These are phyloP conservation scores for Pachypsylla venusta DNA, from an alignment of 1,140 invertebrate species.

Conservation along the genomic window DNA sequence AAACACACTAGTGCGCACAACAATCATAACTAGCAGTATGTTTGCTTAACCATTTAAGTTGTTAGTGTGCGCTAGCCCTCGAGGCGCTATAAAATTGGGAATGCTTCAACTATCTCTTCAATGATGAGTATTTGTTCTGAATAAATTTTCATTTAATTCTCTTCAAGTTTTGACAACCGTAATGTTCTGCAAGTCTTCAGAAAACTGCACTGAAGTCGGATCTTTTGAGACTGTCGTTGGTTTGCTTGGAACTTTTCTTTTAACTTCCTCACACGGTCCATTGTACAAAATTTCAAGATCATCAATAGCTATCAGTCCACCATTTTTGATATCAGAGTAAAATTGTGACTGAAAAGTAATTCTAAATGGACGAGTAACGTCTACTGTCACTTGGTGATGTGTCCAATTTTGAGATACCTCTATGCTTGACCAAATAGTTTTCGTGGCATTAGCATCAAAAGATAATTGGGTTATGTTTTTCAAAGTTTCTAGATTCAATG, in stretches of 20 bases:
- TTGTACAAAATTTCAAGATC: conserved; percentile 5
- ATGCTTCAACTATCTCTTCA: no score
- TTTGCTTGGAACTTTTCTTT: background rate
- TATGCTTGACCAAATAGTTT: background rate
- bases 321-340: background rate
- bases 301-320: conserved; percentile 4
- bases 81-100: no score
- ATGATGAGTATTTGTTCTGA: no score
- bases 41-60: no score
- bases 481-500: background rate
- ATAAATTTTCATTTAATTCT: no score
- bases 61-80: no score
- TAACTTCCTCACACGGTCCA: background rate
- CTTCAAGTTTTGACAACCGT: no score
- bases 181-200: background rate
- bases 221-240: background rate
- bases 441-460: background rate
- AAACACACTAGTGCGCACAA: no score
- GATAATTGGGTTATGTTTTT: background rate
- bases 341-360: background rate
- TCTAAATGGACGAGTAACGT: background rate
- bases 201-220: background rate
- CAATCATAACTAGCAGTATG: no score
- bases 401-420: background rate
- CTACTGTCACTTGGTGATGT: background rate